phyloP scores from a whole-genome alignment of 2,113 vertebrate species.

The Corythornis cristatus region DNA sequence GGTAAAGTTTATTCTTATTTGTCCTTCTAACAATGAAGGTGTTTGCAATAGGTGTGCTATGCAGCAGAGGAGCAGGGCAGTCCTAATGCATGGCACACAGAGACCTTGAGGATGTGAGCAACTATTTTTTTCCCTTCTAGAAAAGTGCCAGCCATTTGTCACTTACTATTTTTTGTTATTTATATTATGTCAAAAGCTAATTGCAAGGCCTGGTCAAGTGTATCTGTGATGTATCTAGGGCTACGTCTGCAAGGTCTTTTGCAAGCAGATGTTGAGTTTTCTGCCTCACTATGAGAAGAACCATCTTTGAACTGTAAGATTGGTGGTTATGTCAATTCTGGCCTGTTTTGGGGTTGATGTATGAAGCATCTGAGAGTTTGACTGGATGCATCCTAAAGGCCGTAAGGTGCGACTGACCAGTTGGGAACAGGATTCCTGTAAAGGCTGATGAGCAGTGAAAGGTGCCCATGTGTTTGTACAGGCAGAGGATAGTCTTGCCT shows the following conservation, averaged over 20 bases:
- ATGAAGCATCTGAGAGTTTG: neutral
- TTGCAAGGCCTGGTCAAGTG: neutral
- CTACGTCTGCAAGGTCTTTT: neutral
- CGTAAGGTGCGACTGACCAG: neutral
- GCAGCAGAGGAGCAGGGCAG: neutral
- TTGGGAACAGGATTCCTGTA: neutral
- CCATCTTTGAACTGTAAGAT: neutral
- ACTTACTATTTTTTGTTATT: neutral
- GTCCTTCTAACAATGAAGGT: neutral
- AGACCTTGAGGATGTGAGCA: neutral
- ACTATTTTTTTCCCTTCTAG: neutral
- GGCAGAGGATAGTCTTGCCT: neutral
- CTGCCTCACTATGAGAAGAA: neutral
- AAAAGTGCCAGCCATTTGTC: neutral
- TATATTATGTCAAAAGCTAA: neutral
- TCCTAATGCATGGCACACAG: accelerated
- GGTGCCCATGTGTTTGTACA: accelerated
- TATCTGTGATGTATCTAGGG: neutral
- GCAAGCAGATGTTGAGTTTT: neutral
- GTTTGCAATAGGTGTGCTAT: neutral
- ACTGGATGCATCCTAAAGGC: neutral
- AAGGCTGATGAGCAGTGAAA: neutral
- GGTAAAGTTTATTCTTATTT: neutral
- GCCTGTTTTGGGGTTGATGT: neutral
- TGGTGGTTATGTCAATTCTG: neutral